Evolutionary conservation across 53 echinoderm and acorn worm species (phyloP), one percentile per base, ranked within the genome.

Genomic region (Holothuria scabra): DNA sequence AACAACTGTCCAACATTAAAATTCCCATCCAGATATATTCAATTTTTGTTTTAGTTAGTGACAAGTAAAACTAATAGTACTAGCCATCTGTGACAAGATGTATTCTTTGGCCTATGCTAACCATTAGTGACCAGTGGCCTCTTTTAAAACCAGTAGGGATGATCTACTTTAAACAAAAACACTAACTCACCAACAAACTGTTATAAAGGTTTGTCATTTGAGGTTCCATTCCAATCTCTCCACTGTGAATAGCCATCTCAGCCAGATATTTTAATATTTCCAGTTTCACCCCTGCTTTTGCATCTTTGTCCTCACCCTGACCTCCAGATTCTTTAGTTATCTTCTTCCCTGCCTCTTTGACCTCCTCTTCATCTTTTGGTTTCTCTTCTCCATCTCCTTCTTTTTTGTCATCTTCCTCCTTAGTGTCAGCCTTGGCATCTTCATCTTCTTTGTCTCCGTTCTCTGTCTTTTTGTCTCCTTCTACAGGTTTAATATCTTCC

Each of bases 221-320:
- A 7, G 90, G 83, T 28, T 88, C 94, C 2, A 56, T 84, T 2
- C 80, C 48, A 5, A 90, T 12, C 28, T 97, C 94, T 18, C 90
- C 87, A 20, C 76, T 72, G 52, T 84, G 80, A 4, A 87, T 56
- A 0, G 92, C 85, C 92, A 97, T 90, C 28, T 97, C 94, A 0
- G 97, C 88, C 14, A 97, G 72, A 25, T 90, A 86, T 67, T 92
- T 87, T 22, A 97, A 71, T 30, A 97, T 74, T 46, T 97, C 97
- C 41, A 97, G 66, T 63, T 94, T 89, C 58, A 90, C 79, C 19
- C 90, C 87, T 0, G 67, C 69, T 12, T 56, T 86, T 18, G 89
- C 87, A 1, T 87, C 20, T 4, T 84, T 59, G 32, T 82, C 81
- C 37, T 84, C 87, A 22, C 76, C 49, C 35, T 22, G 6, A 13